A percentile compares a stretch with the other conserved stretches of the same genome.
These are phyloP conservation scores for Sturnus vulgaris DNA, from an alignment of 2,113 vertebrate genomes.

Conservation along the genomic window DNA sequence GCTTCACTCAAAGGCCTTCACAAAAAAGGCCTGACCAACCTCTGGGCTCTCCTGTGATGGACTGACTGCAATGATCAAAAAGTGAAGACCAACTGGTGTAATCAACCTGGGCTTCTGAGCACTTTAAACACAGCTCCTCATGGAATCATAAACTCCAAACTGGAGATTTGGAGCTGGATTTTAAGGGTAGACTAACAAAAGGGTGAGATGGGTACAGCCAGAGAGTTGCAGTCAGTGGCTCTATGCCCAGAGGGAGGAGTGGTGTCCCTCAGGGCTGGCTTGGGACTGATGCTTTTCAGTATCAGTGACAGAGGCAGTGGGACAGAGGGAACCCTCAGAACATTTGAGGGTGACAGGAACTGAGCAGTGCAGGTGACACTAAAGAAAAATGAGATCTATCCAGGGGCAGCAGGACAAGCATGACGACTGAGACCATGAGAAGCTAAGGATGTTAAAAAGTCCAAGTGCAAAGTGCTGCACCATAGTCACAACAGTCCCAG, in stretches of 20 bases:
- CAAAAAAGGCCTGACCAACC: not conserved
- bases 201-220: fast-evolving
- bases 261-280: not conserved
- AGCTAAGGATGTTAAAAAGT: not conserved
- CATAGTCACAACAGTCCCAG: not conserved
- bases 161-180: not conserved
- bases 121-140: not conserved
- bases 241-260: fast-evolving
- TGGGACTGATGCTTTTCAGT: too few species aligned
- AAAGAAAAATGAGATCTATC: not conserved
- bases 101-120: not conserved
- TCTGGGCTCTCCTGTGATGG: not conserved
- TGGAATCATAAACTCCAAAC: too few species aligned
- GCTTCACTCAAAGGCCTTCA: not conserved
- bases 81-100: not conserved
- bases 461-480: not conserved
- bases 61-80: not conserved
- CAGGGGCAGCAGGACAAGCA: fast-evolving
- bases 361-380: not conserved
- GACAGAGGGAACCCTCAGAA: not conserved
- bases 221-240: not conserved
- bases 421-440: not conserved
- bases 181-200: not conserved
- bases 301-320: not conserved
- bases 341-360: not conserved